Evolutionary conservation across 2,113 vertebrate genomes (phyloP).

Genomic region (Platichthys flesus): DNA sequence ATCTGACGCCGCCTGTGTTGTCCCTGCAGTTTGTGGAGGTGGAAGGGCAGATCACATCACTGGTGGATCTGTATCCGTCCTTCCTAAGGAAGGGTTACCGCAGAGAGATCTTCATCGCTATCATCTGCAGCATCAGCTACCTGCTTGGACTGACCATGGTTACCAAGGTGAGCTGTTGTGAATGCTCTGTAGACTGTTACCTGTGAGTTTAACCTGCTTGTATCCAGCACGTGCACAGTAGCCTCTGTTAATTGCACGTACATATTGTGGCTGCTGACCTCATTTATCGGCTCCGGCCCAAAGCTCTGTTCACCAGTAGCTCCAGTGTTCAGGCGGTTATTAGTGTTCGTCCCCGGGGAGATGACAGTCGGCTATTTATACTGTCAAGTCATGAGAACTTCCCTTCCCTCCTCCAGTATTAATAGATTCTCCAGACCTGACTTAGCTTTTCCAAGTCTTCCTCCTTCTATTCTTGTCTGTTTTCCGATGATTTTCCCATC

Average conservation of each 20-base stretch:
- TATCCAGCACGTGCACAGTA: not conserved
- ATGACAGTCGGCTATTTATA: conserved; percentile 55
- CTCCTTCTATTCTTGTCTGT: not conserved
- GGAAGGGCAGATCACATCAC: conserved; percentile 99
- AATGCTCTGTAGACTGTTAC: not conserved
- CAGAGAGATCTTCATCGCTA: conserved; percentile 98
- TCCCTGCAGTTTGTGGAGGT: conserved; percentile 95
- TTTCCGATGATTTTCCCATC: conserved; percentile 10
- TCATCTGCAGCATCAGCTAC: conserved; percentile 96
- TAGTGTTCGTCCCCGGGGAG: conserved; percentile 41
- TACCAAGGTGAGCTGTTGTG: conserved; percentile 85
- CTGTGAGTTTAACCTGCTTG: not conserved
- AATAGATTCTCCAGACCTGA: conserved; percentile 46
- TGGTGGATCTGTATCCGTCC: conserved; percentile 99
- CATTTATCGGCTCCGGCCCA: not conserved
- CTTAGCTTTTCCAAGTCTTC: conserved; percentile 36
- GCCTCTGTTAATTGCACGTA: not conserved
- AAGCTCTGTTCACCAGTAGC: conserved; percentile 4
- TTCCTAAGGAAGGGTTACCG: conserved; percentile 99
- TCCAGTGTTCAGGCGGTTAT: conserved; percentile 38
- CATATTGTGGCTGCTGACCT: no score
- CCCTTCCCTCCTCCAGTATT: conserved; percentile 47
- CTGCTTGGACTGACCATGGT: conserved; percentile 98
- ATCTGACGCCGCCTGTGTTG: not conserved
- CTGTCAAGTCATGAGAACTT: conserved; percentile 70